Base-by-base conservation (phyloP, 2,888 invertebrate species). In the Piscicola geometra region DNA sequence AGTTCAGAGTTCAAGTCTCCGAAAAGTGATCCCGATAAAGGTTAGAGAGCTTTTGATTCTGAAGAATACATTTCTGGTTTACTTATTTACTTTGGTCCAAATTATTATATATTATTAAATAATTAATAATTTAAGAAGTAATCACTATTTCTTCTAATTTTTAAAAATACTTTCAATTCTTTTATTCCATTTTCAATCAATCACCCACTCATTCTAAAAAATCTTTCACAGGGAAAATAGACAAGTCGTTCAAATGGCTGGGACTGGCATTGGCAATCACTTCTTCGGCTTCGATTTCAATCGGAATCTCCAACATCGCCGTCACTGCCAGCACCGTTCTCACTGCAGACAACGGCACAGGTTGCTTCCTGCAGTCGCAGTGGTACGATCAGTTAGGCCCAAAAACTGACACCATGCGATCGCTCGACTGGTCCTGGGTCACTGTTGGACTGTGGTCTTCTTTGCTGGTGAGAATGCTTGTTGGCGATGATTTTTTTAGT, bases 361-460 rank as follows among this genome's bases (percentile, higher is more conserved):
- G 73, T 9, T 73, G 73, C 41, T 73, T 73, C 21, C 60, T 32
- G 21, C 15, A 52, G 21, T 33, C 64, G 25, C 32, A 56, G 28
- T 30, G n/a, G 15, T 73, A 73, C 64, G 21, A 56, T n/a, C 50
- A 18, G 56, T 64, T 73, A 12, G 73, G 73, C 1, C 73, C 73
- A 18, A 52, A 41, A n/a, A 60, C n/a, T 21, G 32, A n/a, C 35
- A 25, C 56, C 33, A 73, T 73, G 73, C 1, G 32, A 33, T 50
- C 73, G 12, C 35, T 73, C 36, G 64, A 73, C 52, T 73, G 73
- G 73, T 64, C 73, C 15, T 73, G 73, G 73, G 25, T 73, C 25
- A 64, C 52, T 41, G 56, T 60, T 3, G 73, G 73, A 21, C 64
- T 73, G 33, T 73, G 73, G 73, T 30, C 73, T 1, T 18, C 73